phyloP scores from a whole-genome alignment of 2,113 vertebrate species.

The Gopherus flavomarginatus region DNA sequence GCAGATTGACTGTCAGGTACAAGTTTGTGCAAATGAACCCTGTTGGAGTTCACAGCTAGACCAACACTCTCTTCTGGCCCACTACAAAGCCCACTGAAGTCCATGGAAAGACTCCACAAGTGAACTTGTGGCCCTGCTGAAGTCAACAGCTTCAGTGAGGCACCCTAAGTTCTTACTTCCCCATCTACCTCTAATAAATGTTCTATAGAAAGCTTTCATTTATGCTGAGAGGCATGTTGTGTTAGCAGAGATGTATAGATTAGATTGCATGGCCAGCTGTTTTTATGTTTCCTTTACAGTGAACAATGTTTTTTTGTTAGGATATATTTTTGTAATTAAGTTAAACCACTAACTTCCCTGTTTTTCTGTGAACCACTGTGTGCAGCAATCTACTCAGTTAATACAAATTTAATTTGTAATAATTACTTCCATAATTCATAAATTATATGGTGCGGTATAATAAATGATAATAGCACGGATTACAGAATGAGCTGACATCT shows the following conservation, averaged over 20 bases:
- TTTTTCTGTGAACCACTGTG: neutral
- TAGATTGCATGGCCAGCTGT: slow-evolving; percentile 9
- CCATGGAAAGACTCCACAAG: neutral
- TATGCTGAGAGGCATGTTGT: neutral
- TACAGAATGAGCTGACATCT: slow-evolving; percentile 49
- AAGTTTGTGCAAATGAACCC: slow-evolving; percentile 27
- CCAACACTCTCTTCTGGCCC: neutral
- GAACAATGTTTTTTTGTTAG: slow-evolving; percentile 44
- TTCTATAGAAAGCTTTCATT: neutral
- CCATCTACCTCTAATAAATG: neutral
- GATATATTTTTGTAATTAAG: slow-evolving; percentile 42
- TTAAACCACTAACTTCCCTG: neutral
- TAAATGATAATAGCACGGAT: slow-evolving; percentile 55
- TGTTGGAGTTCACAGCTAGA: slow-evolving; percentile 24
- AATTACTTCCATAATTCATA: slow-evolving; percentile 63
- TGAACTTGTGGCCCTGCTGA: neutral
- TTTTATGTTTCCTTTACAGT: slow-evolving; percentile 28
- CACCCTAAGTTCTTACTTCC: neutral
- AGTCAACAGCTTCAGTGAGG: neutral
- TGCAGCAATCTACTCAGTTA: slow-evolving; percentile 42
- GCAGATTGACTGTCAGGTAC: slow-evolving; percentile 19
- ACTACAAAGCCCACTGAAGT: neutral
- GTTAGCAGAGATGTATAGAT: slow-evolving; percentile 25
- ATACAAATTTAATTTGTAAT: slow-evolving; percentile 63
- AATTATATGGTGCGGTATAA: slow-evolving; percentile 67